Percentiles rank a stretch among this genome's conserved stretches.
Evolutionary conservation across 2,888 invertebrate species (phyloP).

Genomic region (Xylophagus ater): DNA sequence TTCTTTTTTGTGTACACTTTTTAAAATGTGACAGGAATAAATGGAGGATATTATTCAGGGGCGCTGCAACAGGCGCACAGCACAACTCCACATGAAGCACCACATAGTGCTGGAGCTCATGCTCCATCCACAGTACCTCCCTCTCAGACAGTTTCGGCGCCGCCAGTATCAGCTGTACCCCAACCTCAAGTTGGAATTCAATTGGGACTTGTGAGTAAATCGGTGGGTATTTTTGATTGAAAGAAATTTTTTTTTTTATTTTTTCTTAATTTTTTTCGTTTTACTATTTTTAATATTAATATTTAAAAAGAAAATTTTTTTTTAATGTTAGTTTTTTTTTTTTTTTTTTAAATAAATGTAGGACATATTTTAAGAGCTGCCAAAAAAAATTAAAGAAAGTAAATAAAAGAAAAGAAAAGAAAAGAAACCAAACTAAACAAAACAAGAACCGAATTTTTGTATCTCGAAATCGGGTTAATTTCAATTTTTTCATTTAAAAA

Average conservation of each 20-base stretch:
- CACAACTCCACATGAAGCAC: conserved; percentile 71
- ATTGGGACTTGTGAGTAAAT: conserved; percentile 44
- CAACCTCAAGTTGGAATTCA: conserved; percentile 40
- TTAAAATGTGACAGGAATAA: conserved; percentile 47
- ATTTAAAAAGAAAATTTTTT: too few relatives aligned
- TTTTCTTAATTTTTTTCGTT: too few relatives aligned
- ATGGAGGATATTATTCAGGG: conserved; percentile 60
- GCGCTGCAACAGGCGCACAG: conserved; percentile 80
- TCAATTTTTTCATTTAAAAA: too few relatives aligned
- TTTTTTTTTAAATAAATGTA: too few relatives aligned
- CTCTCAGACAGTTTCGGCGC: conserved; percentile 42
- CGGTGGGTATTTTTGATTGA: conserved; percentile 38
- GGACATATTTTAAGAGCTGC: too few relatives aligned
- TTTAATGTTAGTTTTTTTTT: too few relatives aligned
- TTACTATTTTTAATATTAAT: too few relatives aligned
- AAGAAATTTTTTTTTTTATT: background rate
- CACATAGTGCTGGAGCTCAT: conserved; percentile 39
- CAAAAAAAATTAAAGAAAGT: too few relatives aligned
- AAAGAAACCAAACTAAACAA: too few relatives aligned
- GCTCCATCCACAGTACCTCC: conserved; percentile 36
- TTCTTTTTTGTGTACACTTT: conserved; percentile 35
- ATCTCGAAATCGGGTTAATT: too few relatives aligned
- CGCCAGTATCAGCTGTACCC: conserved; percentile 37
- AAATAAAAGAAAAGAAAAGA: too few relatives aligned
- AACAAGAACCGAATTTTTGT: too few relatives aligned